Percentiles rank a stretch among this genome's conserved stretches.
These are phyloP conservation scores for Ooceraea biroi DNA, from an alignment of 1,140 invertebrate species.

Conservation along the genomic window DNA sequence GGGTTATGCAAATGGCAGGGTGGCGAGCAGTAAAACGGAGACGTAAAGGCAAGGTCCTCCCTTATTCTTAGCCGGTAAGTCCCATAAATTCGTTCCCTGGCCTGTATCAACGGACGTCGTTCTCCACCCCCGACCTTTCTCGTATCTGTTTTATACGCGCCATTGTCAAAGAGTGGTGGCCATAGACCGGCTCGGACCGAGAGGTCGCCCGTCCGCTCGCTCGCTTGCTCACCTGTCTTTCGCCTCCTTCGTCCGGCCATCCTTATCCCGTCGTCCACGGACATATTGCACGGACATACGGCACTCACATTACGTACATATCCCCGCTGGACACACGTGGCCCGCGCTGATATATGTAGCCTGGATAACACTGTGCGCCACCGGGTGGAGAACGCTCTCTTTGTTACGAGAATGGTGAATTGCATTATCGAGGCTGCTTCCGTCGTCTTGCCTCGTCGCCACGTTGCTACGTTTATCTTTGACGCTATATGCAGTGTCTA, in stretches of 20 bases:
- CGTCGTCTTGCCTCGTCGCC: conserved; percentile 32
- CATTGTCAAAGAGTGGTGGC: conserved; percentile 66
- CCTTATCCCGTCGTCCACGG: conserved; percentile 22
- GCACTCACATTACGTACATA: conserved; percentile 46
- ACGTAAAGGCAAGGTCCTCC: conserved; percentile 70
- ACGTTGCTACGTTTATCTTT: conserved; percentile 60
- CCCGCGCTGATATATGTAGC: conserved; percentile 25
- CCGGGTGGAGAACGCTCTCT: conserved; percentile 31
- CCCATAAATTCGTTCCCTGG: conserved; percentile 75
- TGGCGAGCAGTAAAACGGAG: conserved; percentile 68
- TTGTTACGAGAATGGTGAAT: conserved; percentile 59
- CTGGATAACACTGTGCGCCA: conserved; percentile 19
- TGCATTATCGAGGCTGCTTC: conserved; percentile 54
- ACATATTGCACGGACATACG: conserved; percentile 45
- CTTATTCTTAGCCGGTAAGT: conserved; percentile 76
- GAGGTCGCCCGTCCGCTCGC: not conserved
- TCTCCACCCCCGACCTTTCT: conserved; percentile 59
- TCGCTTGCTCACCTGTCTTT: not conserved
- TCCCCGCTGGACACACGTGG: conserved; percentile 30
- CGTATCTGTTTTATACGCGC: conserved; percentile 74
- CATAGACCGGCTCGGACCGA: conserved; percentile 17
- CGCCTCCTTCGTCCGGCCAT: conserved; percentile 13
- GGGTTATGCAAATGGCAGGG: conserved; percentile 78
- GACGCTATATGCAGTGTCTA: conserved; percentile 14
- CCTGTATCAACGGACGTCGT: conserved; percentile 78